A percentile compares a stretch with the other conserved stretches of the same genome.
These are phyloP conservation scores for Netelia virgata DNA, from an alignment of 2,888 invertebrate species.

Conservation along the genomic window DNA sequence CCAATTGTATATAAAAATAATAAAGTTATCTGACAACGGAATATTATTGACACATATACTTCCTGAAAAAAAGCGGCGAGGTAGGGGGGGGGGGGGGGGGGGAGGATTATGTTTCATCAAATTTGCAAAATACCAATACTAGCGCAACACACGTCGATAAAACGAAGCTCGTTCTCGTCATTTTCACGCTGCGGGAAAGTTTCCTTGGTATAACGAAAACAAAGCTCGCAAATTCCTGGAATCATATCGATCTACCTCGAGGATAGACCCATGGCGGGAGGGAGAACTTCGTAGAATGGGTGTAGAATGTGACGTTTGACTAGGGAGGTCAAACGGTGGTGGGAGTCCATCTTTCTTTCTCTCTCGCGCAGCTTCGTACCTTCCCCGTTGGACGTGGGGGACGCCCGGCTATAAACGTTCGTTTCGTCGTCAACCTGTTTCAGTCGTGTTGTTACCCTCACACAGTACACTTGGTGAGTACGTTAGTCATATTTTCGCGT, in stretches of 20 bases:
- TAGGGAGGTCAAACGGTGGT: constrained; percentile 57
- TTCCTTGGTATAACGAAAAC: not conserved
- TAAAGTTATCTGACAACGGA: not conserved
- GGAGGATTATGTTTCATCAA: not conserved
- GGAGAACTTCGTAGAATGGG: constrained; percentile 15
- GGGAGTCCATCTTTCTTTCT: constrained; percentile 41
- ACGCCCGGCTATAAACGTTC: constrained; percentile 78
- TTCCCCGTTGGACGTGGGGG: constrained; percentile 73
- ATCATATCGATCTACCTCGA: constrained; percentile 53
- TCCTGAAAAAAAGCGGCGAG: not conserved
- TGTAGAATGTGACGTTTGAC: constrained; percentile 31
- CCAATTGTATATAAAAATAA: not conserved
- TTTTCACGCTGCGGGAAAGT: not conserved
- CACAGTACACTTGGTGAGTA: constrained; percentile 82
- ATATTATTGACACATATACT: not conserved
- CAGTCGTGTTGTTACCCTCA: constrained; percentile 82
- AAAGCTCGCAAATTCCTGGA: constrained; percentile 50
- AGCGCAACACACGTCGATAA: not conserved
- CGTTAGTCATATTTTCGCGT: not conserved
- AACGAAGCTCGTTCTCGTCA: not conserved
- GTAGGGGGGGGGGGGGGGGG: not conserved
- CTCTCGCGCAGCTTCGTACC: constrained; percentile 45
- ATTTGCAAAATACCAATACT: not conserved
- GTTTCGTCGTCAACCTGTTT: constrained; percentile 75
- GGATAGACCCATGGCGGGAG: constrained; percentile 29